Conservation (phyloP, 2,797 vertebrate species). For the Takifugu rubripes region DNA sequence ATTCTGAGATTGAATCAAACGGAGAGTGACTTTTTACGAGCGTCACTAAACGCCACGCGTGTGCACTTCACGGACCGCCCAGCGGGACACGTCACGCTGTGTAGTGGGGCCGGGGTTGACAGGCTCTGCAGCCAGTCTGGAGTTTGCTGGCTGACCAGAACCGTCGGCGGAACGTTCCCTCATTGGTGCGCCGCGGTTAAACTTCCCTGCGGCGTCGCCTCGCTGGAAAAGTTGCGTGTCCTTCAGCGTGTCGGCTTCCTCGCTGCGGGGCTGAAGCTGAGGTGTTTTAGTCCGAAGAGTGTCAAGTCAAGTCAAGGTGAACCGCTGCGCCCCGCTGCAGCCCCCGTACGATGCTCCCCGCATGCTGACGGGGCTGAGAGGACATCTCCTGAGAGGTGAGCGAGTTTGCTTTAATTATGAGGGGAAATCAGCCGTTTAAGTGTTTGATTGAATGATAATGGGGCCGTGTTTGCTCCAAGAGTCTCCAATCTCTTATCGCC, state of each 20-base stretch:
- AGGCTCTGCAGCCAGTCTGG: constrained; percentile 3
- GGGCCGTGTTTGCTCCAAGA: background rate
- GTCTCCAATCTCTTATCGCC: background rate
- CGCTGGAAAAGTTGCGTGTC: constrained; percentile 12
- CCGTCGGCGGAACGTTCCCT: constrained; percentile 8
- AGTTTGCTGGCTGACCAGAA: constrained; percentile 9
- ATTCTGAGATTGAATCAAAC: too few species aligned
- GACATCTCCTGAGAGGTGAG: constrained; percentile 33
- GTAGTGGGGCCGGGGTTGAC: constrained; percentile 10
- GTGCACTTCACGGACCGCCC: constrained; percentile 30
- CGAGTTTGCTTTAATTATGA: background rate
- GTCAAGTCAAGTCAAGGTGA: constrained; percentile 32
- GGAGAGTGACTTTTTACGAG: background rate
- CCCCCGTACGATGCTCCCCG: constrained; percentile 16
- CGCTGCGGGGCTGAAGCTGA: background rate
- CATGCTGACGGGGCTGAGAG: constrained; percentile 4
- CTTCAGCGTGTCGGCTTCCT: constrained; percentile 17
- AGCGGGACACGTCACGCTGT: constrained; percentile 19
- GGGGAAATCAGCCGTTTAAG: background rate
- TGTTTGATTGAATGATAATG: background rate
- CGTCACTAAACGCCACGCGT: constrained; percentile 16
- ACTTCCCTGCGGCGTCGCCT: background rate
- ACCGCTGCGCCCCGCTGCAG: background rate
- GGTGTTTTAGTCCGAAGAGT: constrained; percentile 16
- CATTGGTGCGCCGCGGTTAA: constrained; percentile 21